Conservation (phyloP, 2,888 invertebrate genomes). For the Cerceris ruficornis region DNA sequence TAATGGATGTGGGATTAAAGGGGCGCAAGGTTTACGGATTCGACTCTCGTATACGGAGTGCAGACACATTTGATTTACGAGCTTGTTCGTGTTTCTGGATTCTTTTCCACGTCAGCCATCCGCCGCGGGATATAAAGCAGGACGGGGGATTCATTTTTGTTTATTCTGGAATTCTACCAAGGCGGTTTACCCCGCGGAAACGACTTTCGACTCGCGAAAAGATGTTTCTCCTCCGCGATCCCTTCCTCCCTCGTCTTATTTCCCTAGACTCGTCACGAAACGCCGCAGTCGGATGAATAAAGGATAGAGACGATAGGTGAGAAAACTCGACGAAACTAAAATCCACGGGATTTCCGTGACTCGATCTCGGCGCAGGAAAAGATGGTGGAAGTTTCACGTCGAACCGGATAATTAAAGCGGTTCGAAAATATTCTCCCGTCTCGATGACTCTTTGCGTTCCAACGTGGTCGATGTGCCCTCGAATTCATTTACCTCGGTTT, state of each 20-base stretch:
- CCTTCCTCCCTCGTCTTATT: slow-evolving; percentile 40
- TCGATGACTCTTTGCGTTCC: too few relatives aligned
- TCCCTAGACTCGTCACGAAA: slow-evolving; percentile 46
- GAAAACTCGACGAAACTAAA: slow-evolving; percentile 36
- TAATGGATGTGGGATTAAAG: slow-evolving; percentile 71
- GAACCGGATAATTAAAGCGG: slow-evolving; percentile 9
- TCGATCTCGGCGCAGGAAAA: neutral
- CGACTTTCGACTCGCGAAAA: slow-evolving; percentile 57
- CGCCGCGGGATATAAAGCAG: slow-evolving; percentile 62
- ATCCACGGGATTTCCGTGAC: slow-evolving; percentile 33
- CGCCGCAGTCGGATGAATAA: slow-evolving; percentile 53
- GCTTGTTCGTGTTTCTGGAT: slow-evolving; percentile 66
- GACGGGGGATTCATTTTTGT: slow-evolving; percentile 62
- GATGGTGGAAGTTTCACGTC: slow-evolving; percentile 1
- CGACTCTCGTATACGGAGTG: slow-evolving; percentile 59
- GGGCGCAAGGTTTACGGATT: slow-evolving; percentile 65
- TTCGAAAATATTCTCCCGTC: too few relatives aligned
- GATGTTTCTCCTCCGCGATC: neutral
- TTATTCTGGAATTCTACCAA: slow-evolving; percentile 64
- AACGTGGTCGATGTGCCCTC: too few relatives aligned
- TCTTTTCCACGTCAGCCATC: slow-evolving; percentile 63
- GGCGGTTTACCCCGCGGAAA: slow-evolving; percentile 53
- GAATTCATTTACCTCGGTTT: too few relatives aligned
- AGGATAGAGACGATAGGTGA: slow-evolving; percentile 50
- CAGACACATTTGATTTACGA: slow-evolving; percentile 70